Base-by-base conservation (phyloP, 2,113 vertebrate genomes). In the Anolis carolinensis region DNA sequence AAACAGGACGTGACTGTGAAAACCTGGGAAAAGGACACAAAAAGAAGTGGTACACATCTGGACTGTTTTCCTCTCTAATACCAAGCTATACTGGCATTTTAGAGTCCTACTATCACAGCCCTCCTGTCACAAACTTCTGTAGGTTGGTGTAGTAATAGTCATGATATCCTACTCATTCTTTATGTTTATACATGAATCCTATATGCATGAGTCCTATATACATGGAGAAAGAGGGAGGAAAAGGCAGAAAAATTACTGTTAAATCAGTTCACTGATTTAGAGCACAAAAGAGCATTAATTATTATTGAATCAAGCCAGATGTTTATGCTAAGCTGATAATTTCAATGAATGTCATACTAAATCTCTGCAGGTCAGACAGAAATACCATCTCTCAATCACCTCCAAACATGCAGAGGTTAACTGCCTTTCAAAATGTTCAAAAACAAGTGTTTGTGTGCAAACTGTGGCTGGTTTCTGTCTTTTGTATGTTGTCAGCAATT, bases 321-420 rank as follows among this genome's bases (percentile, higher is more conserved):
- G 80, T 88, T 95, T 91, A 93, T 93, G 86, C 85, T 90, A 93
- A 93, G 79, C 75, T 83, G 85, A 76, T 80, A 90, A 90, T 90
- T 91, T 89, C 87, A 87, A 90, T 87, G 89, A 94, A 91, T 86
- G 83, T 86, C 52, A 0, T 39, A 89, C 78, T 82, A 84, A 83
- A 86, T 75, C 83, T 90, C 62, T 85, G 72, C 10, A 72, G 68
- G 83, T 62, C 78, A 91, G 86, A 83, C 18, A 88, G 82, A 92
- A 89, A 93, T 76, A 81, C 59, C 11, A 59, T 27, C 87, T 77
- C 87, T 77, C 34, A 36, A 82, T 67, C 50, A 71, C n/a, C 48
- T 75, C 23, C 9, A 89, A 0, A 0, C 14, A 48, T 0, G 0
- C 0, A 85, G 13, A 67, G 27, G 75, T 89, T 72, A 89, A 79